Evolutionary conservation across 2,888 invertebrate genomes (phyloP).

Genomic region (Blastobasis adustella): DNA sequence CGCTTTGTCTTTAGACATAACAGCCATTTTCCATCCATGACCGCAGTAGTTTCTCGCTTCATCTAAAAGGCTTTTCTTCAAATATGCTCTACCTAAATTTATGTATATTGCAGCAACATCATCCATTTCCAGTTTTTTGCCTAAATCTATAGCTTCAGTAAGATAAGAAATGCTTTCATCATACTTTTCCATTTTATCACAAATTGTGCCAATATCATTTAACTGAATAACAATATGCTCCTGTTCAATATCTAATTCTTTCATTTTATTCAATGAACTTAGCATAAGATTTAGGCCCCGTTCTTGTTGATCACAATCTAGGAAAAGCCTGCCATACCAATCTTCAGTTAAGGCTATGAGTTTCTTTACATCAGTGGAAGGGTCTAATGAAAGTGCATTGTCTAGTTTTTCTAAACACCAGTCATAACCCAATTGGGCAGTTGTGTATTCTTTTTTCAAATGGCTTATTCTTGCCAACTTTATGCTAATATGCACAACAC

Average conservation of each 20-base stretch:
- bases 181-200: slow-evolving; percentile 73
- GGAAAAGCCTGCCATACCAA: slow-evolving; percentile 72
- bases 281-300: slow-evolving; percentile 77
- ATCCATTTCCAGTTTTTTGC: slow-evolving; percentile 77
- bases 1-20: slow-evolving; percentile 77
- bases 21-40: slow-evolving; percentile 81
- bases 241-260: slow-evolving; percentile 77
- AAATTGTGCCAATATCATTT: slow-evolving; percentile 87
- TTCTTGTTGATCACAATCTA: slow-evolving; percentile 75
- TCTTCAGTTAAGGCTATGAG: slow-evolving; percentile 88
- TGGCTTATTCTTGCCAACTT: slow-evolving; percentile 92
- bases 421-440: slow-evolving; percentile 87
- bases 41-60: slow-evolving; percentile 83
- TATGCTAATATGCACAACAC: slow-evolving; percentile 87
- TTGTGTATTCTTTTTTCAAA: slow-evolving; percentile 78
- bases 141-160: slow-evolving; percentile 79
- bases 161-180: slow-evolving; percentile 82
- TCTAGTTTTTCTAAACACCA: slow-evolving; percentile 86
- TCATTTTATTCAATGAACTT: slow-evolving; percentile 80
- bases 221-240: slow-evolving; percentile 86
- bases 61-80: slow-evolving; percentile 80
- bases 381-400: slow-evolving; percentile 26
- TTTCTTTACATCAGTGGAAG: slow-evolving; percentile 71
- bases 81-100: slow-evolving; percentile 87
- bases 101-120: slow-evolving; percentile 83